Evolutionary conservation across 92 coral and sea anemone genomes (phyloP), one percentile per base, ranked within the genome.

Genomic region (Pocillopora grandis): DNA sequence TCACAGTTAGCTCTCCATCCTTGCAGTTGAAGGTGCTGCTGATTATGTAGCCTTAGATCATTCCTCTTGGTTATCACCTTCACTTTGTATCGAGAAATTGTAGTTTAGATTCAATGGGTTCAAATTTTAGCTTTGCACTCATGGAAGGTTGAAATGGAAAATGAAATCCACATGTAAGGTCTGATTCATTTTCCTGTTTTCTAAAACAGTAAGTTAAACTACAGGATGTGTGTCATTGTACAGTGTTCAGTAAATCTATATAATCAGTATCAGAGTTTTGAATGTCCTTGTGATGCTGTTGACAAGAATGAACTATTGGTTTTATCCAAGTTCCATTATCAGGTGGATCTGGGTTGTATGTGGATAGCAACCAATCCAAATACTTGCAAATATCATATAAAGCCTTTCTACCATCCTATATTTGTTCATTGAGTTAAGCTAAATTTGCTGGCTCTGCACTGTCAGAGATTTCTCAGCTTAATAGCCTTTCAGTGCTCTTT

Each of bases 231-330:
- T 85, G 92, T 11, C 87, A 79, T 65, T 89, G 91, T 76, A 84
- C 89, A 78, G 91, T 84, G 81, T 84, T 88, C 57, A 88, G 77
- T 49, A 84, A 68, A 59, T 85, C 70, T 52, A 37, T 35, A 78
- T 89, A 85, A 35, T 88, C 88, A 18, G 42, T 73, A 65, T 90
- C 85, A 12, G 80, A 12, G 48, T 87, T 86, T 82, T 82, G 64
- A 7, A 90, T 76, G 79, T 76, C 73, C 74, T 68, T 76, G 63
- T 90, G 86, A 14, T 70, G 76, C 76, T 76, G 68, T 83, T 70
- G 72, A 75, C 93, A 90, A 57, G 91, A 88, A 77, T 84, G 91
- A n/a, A 87, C 18, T 42, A 8, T 55, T 60, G 93, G 93, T 90
- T 87, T 90, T 62, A 75, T 87, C 88, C 90, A 90, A 18, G 64